Evolutionary conservation across 2,888 invertebrate species (phyloP).

Genomic region (Trichopoda pennipes): DNA sequence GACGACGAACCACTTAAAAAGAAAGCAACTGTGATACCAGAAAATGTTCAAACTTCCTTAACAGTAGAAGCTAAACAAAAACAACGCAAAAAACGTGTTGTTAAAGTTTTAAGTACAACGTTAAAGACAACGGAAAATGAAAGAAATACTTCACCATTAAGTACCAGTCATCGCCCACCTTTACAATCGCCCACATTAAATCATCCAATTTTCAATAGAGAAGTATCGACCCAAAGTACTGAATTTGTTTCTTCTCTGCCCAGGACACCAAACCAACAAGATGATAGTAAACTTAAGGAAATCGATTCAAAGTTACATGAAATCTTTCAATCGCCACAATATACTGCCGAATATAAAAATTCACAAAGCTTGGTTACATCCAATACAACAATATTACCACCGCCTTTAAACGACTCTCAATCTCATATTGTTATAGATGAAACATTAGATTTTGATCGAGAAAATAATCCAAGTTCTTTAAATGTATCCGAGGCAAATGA

Average conservation of each 20-base stretch:
- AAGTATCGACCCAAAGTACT: conserved; percentile 42
- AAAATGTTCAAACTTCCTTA: not conserved
- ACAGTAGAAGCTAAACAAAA: not conserved
- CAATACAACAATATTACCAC: not conserved
- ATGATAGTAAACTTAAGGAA: conserved; percentile 71
- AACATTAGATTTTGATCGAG: conserved; percentile 43
- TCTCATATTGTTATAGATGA: conserved; percentile 71
- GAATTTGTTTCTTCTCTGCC: conserved; percentile 12
- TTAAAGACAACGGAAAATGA: conserved; percentile 9
- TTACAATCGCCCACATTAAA: conserved; percentile 56
- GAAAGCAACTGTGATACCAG: conserved; percentile 33
- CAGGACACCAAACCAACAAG: conserved; percentile 63
- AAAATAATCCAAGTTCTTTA: conserved; percentile 26
- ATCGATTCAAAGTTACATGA: conserved; percentile 71
- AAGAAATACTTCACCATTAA: conserved; percentile 1
- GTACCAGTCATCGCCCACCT: conserved; percentile 1
- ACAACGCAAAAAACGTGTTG: conserved; percentile 41
- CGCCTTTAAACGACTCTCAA: conserved; percentile 14
- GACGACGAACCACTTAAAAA: conserved; percentile 12
- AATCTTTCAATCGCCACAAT: conserved; percentile 72
- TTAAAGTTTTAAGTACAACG: conserved; percentile 55
- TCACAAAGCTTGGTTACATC: not conserved
- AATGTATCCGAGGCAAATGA: conserved; percentile 14
- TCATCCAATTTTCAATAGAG: conserved; percentile 70
- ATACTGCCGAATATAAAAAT: conserved; percentile 15